Evolutionary conservation across 1,140 invertebrate genomes (phyloP), one percentile per base, ranked within the genome.

Genomic region (Cepaea nemoralis): DNA sequence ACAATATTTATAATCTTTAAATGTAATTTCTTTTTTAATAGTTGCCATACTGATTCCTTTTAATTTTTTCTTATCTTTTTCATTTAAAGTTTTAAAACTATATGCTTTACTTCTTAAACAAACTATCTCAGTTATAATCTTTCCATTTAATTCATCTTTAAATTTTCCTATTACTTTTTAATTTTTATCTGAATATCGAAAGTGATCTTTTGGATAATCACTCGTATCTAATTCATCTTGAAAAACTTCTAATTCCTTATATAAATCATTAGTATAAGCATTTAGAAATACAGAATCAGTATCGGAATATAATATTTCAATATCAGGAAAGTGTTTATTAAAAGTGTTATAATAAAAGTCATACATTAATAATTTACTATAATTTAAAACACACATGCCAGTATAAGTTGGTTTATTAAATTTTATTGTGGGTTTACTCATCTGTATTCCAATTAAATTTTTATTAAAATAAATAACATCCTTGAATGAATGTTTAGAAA

Each of bases 241-340:
- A 74, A 74, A 42, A 45, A 27, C 16, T 55, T 59, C 27, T 33
- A 77, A 27, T 48, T 77, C 75, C 31, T 77, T 27, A 77, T 77
- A 77, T 48, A 77, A 37, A 77, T 77, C 75, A 50, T 73, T 40
- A 33, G 69, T 81, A 37, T 81, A 27, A 35, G 74, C 71, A 45
- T 81, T 74, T 74, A 74, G 22, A 42, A 74, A 40, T 12, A 40
- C n/a, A 40, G 24, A 45, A 39, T 74, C 69, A 73, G 37, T 71
- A 35, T 48, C 70, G 16, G 59, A 0, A 67, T 35, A 16, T 77
- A 48, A 55, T 77, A 75, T 24, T 77, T 79, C 82, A 83, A 80
- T 40, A 83, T 42, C 37, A 79, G 71, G 55, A 59, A 59, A 59
- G 5, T 59, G 55, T 59, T 59, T 59, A 59, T 59, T 59, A n/a